These are phyloP conservation scores for Luehdorfia chinensis DNA, from an alignment of 1,140 invertebrate genomes.

Conservation along the genomic window DNA sequence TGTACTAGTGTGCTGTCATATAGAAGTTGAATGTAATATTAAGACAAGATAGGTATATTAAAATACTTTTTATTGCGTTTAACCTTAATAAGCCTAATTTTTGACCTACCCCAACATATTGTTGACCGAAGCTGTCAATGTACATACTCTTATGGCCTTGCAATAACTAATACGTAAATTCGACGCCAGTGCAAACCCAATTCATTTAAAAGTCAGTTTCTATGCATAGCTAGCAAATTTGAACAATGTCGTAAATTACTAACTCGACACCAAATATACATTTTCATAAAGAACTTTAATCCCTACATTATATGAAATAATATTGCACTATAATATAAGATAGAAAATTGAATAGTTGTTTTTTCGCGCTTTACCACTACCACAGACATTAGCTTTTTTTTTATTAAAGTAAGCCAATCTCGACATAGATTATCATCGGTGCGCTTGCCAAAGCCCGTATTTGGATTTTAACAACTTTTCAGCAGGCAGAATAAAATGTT, in stretches of 20 bases:
- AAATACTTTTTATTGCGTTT: no score
- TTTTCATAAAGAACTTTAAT: not conserved
- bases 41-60: no score
- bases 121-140: no score
- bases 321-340: slow-evolving; percentile 14
- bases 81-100: no score
- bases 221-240: slow-evolving; percentile 10
- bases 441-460: no score
- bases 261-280: not conserved
- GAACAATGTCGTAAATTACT: slow-evolving; percentile 2
- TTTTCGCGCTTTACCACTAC: slow-evolving; percentile 11
- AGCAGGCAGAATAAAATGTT: no score
- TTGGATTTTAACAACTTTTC: no score
- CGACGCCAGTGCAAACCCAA: slow-evolving; percentile 15
- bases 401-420: slow-evolving; percentile 9
- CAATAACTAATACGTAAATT: not conserved
- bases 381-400: slow-evolving; percentile 10
- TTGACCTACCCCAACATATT: no score
- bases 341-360: slow-evolving; percentile 3
- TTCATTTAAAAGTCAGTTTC: not conserved
- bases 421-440: not conserved
- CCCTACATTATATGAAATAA: slow-evolving; percentile 7
- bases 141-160: no score
- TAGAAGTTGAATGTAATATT: no score
- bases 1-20: no score